Percentiles rank a stretch among this genome's conserved stretches.
These are phyloP conservation scores for Lagopus muta DNA, from an alignment of 2,113 vertebrate genomes.

Conservation along the genomic window DNA sequence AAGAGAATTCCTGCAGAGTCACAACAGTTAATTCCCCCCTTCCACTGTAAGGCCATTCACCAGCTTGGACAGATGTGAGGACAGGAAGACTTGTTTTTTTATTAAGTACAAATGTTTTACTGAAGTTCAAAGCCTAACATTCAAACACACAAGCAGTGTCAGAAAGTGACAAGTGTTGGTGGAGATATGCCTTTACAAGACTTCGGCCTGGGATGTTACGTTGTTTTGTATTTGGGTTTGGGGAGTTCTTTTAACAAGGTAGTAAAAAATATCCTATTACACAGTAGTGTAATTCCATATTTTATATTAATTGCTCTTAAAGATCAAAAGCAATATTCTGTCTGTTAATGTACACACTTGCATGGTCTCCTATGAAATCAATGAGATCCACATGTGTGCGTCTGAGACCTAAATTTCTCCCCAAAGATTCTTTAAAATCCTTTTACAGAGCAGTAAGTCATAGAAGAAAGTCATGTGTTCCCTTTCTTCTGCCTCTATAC, in stretches of 20 bases:
- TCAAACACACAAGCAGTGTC: neutral
- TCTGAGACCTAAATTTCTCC: conserved; percentile 10
- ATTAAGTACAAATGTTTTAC: neutral
- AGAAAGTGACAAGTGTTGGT: neutral
- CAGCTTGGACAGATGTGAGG: neutral
- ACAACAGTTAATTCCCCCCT: neutral
- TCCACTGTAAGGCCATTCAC: neutral
- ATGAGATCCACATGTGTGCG: conserved; percentile 21
- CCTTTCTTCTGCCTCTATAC: conserved; percentile 6
- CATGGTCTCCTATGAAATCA: neutral
- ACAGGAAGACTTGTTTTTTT: neutral
- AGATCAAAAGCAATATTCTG: conserved; percentile 37
- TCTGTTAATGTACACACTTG: neutral
- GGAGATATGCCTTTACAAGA: neutral
- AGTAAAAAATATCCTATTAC: conserved; percentile 30
- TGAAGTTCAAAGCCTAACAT: neutral
- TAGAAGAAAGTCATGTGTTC: neutral
- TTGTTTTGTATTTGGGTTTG: neutral
- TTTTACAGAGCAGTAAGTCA: conserved; percentile 22
- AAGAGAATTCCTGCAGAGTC: neutral
- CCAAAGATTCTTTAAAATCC: conserved; percentile 17
- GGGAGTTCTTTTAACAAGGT: conserved; percentile 8
- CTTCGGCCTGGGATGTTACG: neutral
- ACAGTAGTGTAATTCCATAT: conserved; percentile 8
- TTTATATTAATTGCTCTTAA: conserved; percentile 45